Evolutionary conservation across 2,113 vertebrate species (phyloP).

Genomic region (Grantiella picta): DNA sequence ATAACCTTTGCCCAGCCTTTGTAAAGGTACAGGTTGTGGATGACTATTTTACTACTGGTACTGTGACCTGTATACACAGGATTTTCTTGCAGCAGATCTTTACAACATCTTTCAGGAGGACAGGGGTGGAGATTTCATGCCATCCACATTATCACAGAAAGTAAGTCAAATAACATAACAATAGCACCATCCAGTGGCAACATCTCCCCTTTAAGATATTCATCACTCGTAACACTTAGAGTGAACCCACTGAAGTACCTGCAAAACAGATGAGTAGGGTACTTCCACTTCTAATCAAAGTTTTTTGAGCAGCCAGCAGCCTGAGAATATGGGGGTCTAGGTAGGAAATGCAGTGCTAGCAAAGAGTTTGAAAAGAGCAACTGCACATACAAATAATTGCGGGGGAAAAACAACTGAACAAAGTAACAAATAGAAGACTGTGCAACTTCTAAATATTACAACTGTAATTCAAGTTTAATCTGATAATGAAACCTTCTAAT

Average conservation of each 20-base stretch:
- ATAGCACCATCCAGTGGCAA: constrained; percentile 64
- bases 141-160: neutral
- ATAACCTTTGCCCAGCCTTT: neutral
- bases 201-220: neutral
- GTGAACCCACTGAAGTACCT: neutral
- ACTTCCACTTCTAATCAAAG: neutral
- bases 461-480: neutral
- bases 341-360: neutral
- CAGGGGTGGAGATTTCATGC: neutral
- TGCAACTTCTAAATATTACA: neutral
- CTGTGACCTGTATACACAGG: neutral
- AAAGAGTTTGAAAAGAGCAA: neutral
- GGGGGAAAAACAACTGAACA: neutral
- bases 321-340: accelerated
- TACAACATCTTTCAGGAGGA: neutral
- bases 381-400: neutral
- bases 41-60: neutral
- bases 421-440: neutral
- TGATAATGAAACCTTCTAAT: neutral
- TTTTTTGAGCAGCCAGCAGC: neutral
- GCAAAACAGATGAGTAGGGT: neutral
- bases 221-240: neutral
- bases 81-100: neutral
- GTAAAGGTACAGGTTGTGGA: neutral
- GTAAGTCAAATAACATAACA: neutral